Evolutionary conservation across 1,140 invertebrate genomes (phyloP), one percentile per base, ranked within the genome.

Genomic region (Schlechtendalia chinensis): DNA sequence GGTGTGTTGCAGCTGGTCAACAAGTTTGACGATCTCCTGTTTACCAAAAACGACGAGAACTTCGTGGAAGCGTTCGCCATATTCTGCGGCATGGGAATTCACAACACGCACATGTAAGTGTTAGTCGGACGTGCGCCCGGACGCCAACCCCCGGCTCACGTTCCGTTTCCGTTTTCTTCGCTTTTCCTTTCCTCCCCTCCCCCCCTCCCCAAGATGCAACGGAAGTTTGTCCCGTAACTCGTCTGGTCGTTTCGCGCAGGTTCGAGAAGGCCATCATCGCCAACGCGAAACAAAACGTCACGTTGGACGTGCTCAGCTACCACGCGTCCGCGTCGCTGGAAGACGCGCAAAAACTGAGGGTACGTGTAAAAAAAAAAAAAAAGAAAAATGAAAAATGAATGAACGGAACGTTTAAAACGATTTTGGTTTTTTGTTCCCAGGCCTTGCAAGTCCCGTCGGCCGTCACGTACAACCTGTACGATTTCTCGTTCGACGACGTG

Each of bases 61-160:
- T 95, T 96, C 84, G 93, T 96, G 65, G 94, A 98, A 87, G 96
- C 96, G 0, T 98, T 98, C 87, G 94, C 96, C 79, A 97, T 98
- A 83, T 98, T 98, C 87, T 97, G 95, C 87, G 96, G 96, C 29
- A 96, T 98, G 94, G 96, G 96, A 45, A 97, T 98, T 79, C 93
- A 96, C 87, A 98, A 98, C 86, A 97, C 96, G 59, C 93, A 96
- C 85, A 97, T 97, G 94, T 90, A 86, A 87, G 86, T 86, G 24
- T 19, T 2, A 12, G 54, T 59, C 53, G 32, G 19, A 77, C 19
- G 24, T 50, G 67, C 67, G 50, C 67, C 50, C 16, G 22, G 45
- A 5, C 67, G 6, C 47, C 3, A 24, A 50, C 50, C 17, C 14
- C 14, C 4, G 47, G 47, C 17, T 27, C 14, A 67, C n/a, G 67